Conservation (phyloP, 2,113 vertebrate species). For the Geococcyx californianus region DNA sequence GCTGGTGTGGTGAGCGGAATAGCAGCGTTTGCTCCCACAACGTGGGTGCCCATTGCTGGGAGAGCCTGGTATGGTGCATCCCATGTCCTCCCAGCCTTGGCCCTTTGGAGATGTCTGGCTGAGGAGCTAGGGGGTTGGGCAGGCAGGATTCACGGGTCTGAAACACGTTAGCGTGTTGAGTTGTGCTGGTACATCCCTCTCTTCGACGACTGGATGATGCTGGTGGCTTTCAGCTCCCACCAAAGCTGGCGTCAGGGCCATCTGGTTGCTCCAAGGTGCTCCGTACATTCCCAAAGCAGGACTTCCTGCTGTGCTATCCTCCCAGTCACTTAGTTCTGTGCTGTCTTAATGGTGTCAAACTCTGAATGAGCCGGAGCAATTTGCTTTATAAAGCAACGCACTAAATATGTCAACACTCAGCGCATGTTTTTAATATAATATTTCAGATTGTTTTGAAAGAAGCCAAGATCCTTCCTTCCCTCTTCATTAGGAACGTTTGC, state of each 20-base stretch:
- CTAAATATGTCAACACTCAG: constrained; percentile 59
- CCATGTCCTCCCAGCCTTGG: not conserved
- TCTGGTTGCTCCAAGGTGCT: not conserved
- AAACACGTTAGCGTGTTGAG: not conserved
- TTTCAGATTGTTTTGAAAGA: constrained; percentile 66
- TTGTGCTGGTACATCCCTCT: not conserved
- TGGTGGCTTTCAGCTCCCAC: not conserved
- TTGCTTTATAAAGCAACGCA: constrained; percentile 36
- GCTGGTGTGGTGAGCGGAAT: not conserved
- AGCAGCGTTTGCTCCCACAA: not conserved
- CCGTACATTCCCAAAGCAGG: not conserved
- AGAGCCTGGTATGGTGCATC: not conserved
- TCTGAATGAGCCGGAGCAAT: constrained; percentile 35
- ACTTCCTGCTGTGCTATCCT: not conserved
- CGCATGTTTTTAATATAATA: constrained; percentile 44
- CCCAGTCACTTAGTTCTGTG: not conserved
- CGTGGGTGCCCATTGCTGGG: accelerated
- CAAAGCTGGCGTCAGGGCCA: accelerated
- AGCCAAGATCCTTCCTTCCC: constrained; percentile 52
- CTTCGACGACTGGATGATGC: not conserved
- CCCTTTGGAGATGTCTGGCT: not conserved
- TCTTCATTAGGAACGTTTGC: constrained; percentile 35
- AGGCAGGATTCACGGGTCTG: not conserved
- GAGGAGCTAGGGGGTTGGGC: not conserved
- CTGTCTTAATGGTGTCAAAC: constrained; percentile 22